These are phyloP conservation scores for Chiridota heheva DNA, from an alignment of 35 echinoderm and acorn worm genomes.

Conservation along the genomic window DNA sequence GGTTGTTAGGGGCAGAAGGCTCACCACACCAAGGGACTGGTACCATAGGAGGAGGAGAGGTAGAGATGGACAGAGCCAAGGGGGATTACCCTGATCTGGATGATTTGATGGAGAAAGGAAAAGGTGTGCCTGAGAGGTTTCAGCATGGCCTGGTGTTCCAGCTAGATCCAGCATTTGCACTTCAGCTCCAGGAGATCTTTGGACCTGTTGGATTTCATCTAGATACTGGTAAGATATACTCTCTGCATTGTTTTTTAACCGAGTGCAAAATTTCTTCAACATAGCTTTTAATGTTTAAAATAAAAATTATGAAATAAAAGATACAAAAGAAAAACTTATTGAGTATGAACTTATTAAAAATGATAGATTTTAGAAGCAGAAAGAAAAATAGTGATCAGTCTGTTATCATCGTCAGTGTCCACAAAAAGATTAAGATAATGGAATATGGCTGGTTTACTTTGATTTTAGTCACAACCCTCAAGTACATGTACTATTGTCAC, in stretches of 20 bases:
- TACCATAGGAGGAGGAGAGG: background rate
- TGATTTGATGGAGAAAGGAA: conserved; percentile 21
- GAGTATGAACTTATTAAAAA: background rate
- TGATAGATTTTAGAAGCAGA: background rate
- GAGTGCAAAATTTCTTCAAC: background rate
- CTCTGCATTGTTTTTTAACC: background rate
- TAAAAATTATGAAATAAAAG: no score
- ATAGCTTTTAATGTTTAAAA: background rate
- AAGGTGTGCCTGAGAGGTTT: conserved; percentile 28
- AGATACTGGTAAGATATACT: conserved; percentile 51
- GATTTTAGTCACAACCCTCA: no score
- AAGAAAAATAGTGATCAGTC: no score
- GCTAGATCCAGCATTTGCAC: conserved; percentile 78
- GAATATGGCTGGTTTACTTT: no score
- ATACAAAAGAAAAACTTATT: background rate
- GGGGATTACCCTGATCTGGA: background rate
- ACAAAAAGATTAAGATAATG: no score
- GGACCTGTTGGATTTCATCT: conserved; percentile 75
- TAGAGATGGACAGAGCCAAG: background rate
- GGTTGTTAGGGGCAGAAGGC: background rate
- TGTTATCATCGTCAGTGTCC: background rate
- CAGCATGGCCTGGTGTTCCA: conserved; percentile 69
- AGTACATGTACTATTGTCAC: no score
- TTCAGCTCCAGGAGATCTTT: conserved; percentile 92
- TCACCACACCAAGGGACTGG: no score